A percentile compares a stretch with the other conserved stretches of the same genome.
Conservation (phyloP, 1,140 invertebrate genomes). For the Spodoptera frugiperda region DNA sequence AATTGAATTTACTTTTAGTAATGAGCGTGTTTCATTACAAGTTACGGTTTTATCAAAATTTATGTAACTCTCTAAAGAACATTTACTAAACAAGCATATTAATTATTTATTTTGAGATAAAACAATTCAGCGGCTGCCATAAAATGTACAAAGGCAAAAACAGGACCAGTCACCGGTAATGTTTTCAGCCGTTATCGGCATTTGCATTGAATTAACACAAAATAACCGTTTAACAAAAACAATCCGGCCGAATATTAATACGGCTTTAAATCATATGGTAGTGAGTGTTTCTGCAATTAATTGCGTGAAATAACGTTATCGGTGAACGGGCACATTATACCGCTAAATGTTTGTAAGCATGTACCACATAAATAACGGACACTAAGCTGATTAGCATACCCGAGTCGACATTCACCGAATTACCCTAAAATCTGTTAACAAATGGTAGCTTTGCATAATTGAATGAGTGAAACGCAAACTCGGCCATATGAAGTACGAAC, state of each 20-base stretch:
- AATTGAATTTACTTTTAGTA: background rate
- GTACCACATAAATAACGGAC: constrained; percentile 78
- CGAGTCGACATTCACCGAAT: constrained; percentile 76
- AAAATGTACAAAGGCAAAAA: constrained; percentile 33
- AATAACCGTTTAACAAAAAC: constrained; percentile 77
- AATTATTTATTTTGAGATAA: background rate
- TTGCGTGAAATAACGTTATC: constrained; percentile 78
- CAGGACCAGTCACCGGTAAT: constrained; percentile 32
- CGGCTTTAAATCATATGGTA: constrained; percentile 72
- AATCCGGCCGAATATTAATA: constrained; percentile 71
- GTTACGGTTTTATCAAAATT: too few species aligned
- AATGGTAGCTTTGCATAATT: constrained; percentile 84
- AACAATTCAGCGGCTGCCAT: background rate
- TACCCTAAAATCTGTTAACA: constrained; percentile 84
- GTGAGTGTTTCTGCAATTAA: constrained; percentile 77
- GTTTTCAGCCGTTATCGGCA: constrained; percentile 55
- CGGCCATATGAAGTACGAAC: constrained; percentile 69
- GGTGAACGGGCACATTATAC: constrained; percentile 67
- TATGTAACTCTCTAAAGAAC: too few species aligned
- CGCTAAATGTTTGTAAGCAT: constrained; percentile 74
- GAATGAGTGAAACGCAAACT: constrained; percentile 73
- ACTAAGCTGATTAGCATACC: constrained; percentile 84
- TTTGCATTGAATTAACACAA: constrained; percentile 74
- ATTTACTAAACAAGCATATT: constrained; percentile 3
- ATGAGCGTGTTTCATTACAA: background rate